Percentiles rank a stretch among this genome's conserved stretches.
These are phyloP conservation scores for Catharus ustulatus DNA, from an alignment of 2,797 vertebrate genomes.

Conservation along the genomic window DNA sequence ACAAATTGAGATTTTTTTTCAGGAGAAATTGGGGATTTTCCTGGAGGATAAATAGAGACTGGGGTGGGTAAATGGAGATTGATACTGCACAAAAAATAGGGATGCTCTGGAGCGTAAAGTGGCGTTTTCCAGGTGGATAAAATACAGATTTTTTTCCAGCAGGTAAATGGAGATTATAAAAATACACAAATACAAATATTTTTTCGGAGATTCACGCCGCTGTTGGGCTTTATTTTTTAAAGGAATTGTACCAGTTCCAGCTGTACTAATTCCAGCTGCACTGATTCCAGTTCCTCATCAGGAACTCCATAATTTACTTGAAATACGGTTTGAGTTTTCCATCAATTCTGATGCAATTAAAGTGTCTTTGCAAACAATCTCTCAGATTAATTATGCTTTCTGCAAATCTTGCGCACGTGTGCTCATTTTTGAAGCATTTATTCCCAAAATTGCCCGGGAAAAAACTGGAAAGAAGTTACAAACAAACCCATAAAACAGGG, in stretches of 20 bases:
- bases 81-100: fast-evolving
- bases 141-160: not conserved
- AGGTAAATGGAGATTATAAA: not conserved
- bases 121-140: not conserved
- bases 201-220: not conserved
- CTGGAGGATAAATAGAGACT: not conserved
- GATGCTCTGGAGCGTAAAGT: not conserved
- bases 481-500: not conserved
- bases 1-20: not conserved
- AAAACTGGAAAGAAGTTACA: not conserved
- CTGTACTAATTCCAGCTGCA: not conserved
- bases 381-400: not conserved
- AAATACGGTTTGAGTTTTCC: not conserved
- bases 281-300: not conserved
- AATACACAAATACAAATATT: not conserved
- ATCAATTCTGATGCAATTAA: not conserved
- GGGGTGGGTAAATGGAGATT: not conserved
- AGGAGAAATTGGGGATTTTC: not conserved
- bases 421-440: not conserved
- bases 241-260: not conserved
- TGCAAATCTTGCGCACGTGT: not conserved
- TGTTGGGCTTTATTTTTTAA: not conserved
- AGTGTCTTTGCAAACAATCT: not conserved
- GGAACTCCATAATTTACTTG: not conserved
- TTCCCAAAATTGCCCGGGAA: not conserved